Evolutionary conservation across 1,140 invertebrate genomes (phyloP), one percentile per base, ranked within the genome.

Genomic region (Halictus rubicundus): DNA sequence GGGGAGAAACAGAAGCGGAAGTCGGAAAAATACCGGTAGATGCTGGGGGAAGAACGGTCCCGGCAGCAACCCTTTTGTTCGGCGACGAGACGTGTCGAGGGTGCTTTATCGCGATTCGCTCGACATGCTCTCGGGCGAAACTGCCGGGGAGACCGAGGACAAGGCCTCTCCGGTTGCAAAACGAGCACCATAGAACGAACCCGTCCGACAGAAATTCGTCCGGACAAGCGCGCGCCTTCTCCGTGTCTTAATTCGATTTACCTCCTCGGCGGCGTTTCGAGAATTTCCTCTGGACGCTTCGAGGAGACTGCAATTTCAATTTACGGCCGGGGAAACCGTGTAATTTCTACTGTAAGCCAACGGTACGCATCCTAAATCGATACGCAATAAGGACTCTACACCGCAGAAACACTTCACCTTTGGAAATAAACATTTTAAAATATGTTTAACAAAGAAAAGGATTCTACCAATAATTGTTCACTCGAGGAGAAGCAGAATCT

Each of bases 11-110:
- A 60, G 57, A 59, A 69, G 49, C 57, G 49, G 54, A 63, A 37
- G 49, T 39, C 32, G 2, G 32, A 61, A 68, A 84, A 82, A 73
- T 68, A 49, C 27, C 32, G 32, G 32, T 3, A 3, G 32, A 32
- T 32, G 64, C 32, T 60, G 27, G 82, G 52, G 64, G 25, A 37
- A 68, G 27, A 84, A 84, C 84, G 78, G 64, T 52, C 68, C 82
- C 19, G 81, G 25, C 59, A 63, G 39, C 49, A 69, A 49, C 69
- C 73, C 83, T 72, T 86, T 85, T 80, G 83, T 86, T 42, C 80
- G 61, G 70, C 57, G 57, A 66, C 65, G 75, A 85, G 70, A 87
- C 81, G 83, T 75, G 85, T 88, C 83, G 85, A 83, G 85, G 76
- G 77, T 88, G 76, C 81, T 80, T 78, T 87, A 87, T 83, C 76